Evolutionary conservation across 2,113 vertebrate genomes (phyloP), one percentile per base, ranked within the genome.

Genomic region (Tychaedon coryphoeus): DNA sequence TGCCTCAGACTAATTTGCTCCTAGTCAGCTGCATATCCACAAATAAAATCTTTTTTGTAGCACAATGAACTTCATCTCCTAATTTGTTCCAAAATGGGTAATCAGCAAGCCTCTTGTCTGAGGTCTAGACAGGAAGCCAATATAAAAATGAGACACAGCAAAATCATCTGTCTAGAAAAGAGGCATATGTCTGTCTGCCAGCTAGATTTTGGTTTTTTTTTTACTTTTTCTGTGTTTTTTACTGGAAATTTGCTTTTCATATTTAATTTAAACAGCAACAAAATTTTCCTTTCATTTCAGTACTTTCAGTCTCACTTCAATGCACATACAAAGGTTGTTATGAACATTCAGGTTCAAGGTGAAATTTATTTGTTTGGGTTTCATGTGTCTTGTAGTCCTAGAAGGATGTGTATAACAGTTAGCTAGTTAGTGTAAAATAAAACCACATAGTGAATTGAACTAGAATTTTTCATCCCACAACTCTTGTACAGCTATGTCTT

Each of bases 71-170:
- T 87, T 92, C 12, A 75, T 87, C 29, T 82, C 29, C 26, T 88
- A 78, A 85, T 95, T 95, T 93, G 33, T 70, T 77, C 47, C 48
- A 75, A 78, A 54, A 17, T n/a, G 45, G 36, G 29, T 81, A 95
- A 91, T 85, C 87, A 95, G 20, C 62, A 90, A 93, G 50, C 8
- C 62, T 96, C 62, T 94, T 95, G 42, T 88, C 42, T 92, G 66
- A 90, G 31, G 71, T 85, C 74, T 93, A 95, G 85, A 93, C 87
- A 48, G 54, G 17, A 85, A 72, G 85, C n/a, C 34, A 69, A 64
- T 66, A 65, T 18, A 72, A 92, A 96, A 91, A 69, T 69, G 34
- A 92, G 31, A 92, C 45, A 92, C 45, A 89, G 65, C 47, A 87
- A 86, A 95, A 82, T 79, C 43, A 92, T 47, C 34, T 29, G 40